Base-by-base conservation (phyloP, 1,140 invertebrate species). In the Apis laboriosa region DNA sequence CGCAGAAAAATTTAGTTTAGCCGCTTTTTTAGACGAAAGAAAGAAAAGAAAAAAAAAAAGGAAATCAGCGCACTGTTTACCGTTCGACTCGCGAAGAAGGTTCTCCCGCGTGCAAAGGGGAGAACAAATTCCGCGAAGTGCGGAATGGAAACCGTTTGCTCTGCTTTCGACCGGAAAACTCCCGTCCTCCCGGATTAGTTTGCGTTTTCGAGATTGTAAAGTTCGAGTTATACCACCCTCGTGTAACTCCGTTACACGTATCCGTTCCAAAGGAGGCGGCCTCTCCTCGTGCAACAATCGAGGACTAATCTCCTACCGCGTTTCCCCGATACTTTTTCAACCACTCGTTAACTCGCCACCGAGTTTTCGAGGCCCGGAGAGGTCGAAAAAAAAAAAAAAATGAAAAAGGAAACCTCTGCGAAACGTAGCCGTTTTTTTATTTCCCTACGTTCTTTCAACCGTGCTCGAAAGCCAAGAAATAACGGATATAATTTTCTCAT, bases 141-240 rank as follows among this genome's bases (percentile, higher is more conserved):
- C 53, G 61, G 34, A 34, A 28, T 24, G 67, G 58, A 63, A 63
- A 49, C 17, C 60, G 17, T 34, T 43, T 34, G 58, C 74, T 24
- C 4, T 19, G 56, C 43, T 80, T 71, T 66, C 60, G 21, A 61
- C 21, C 28, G 28, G 34, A 34, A 53, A 72, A 51, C 24, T 19
- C 34, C 21, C 12, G 2, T 28, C 51, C 58, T 53, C 51, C 58
- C 51, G 77, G 84, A 86, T 86, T 82, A 82, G 77, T 77, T 82
- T 73, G 64, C 68, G 51, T 51, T 53, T 64, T 81, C 77, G 76
- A 56, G 53, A 61, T 71, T 73, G 66, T 67, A 34, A 67, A 55
- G 49, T 79, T n/a, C 60, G 53, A 56, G 79, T 66, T 77, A 13
- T 55, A 24, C n/a, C 12, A 28, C 51, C 3, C 34, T 34, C 34